Evolutionary conservation across 2,797 vertebrate species (phyloP).

Genomic region (Myioborus melanocephalus): DNA sequence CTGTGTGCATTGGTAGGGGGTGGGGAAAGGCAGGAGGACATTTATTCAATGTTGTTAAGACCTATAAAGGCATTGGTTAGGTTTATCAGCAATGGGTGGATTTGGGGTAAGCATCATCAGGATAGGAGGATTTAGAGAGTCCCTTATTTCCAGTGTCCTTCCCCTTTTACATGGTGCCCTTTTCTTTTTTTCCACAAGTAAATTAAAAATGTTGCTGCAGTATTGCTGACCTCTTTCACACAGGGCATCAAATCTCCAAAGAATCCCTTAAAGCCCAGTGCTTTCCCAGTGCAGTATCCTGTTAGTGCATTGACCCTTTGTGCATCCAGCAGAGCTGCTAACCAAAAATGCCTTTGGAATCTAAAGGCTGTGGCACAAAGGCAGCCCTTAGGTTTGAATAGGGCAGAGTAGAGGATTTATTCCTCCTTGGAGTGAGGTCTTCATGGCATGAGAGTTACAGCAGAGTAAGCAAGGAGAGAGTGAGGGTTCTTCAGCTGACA

Average conservation of each 20-base stretch:
- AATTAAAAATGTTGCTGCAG: constrained; percentile 52
- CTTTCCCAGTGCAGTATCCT: constrained; percentile 52
- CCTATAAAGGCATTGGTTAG: background rate
- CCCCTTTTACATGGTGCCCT: background rate
- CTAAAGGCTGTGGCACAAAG: constrained; percentile 52
- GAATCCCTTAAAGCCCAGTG: background rate
- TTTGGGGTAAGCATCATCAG: background rate
- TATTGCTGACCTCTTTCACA: constrained; percentile 35
- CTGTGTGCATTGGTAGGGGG: background rate
- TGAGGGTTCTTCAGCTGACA: background rate
- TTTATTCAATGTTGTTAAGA: background rate
- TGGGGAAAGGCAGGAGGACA: background rate
- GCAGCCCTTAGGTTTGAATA: constrained; percentile 30
- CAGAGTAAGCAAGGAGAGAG: background rate
- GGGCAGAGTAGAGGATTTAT: background rate
- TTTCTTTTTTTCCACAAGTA: background rate
- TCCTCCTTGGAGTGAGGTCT: background rate
- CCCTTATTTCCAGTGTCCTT: constrained; percentile 2
- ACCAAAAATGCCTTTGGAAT: constrained; percentile 61
- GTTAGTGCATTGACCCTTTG: constrained; percentile 60
- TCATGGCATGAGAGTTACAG: background rate
- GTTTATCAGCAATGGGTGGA: constrained; percentile 3
- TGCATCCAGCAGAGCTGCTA: constrained; percentile 52
- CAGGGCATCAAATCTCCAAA: constrained; percentile 37
- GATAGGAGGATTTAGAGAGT: constrained; percentile 2